These are phyloP conservation scores for Apostichopus parvimensis DNA, from an alignment of 35 echinoderm and acorn worm species.

Conservation along the genomic window DNA sequence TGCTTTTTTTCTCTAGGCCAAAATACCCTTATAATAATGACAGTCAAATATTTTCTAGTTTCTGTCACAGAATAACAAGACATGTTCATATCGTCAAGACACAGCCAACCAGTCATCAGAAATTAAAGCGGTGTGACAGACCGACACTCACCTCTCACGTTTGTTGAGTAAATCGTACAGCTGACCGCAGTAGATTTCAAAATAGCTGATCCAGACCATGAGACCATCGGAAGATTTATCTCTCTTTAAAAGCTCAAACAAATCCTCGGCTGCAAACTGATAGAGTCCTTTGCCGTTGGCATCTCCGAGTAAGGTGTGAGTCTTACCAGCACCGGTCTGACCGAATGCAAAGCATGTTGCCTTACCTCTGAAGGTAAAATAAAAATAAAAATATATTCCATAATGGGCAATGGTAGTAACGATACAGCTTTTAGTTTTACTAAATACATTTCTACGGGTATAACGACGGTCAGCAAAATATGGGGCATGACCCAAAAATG, in stretches of 20 bases:
- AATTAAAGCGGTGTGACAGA: no score
- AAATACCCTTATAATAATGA: no score
- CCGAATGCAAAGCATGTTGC: constrained; percentile 99
- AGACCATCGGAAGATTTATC: constrained; percentile 37
- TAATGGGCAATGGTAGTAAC: no score
- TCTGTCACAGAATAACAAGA: no score
- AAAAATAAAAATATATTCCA: neutral
- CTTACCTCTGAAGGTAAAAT: constrained; percentile 57
- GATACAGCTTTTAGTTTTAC: no score
- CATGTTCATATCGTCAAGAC: no score
- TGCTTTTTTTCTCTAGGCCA: no score
- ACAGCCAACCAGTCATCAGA: no score
- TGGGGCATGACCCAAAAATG: no score
- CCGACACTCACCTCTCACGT: constrained; percentile 70
- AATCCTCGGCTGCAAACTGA: constrained; percentile 87
- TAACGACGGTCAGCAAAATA: no score
- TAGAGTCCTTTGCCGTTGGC: constrained; percentile 70
- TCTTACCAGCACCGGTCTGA: constrained; percentile 95
- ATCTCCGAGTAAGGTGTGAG: constrained; percentile 88
- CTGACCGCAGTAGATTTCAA: constrained; percentile 99
- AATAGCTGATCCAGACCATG: constrained; percentile 85
- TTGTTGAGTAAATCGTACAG: constrained; percentile 91
- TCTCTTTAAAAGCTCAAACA: constrained; percentile 57
- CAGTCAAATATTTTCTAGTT: no score
- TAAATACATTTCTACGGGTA: no score